Evolutionary conservation across 2,797 vertebrate species (phyloP).

Genomic region (Pteronotus mesoamericanus): DNA sequence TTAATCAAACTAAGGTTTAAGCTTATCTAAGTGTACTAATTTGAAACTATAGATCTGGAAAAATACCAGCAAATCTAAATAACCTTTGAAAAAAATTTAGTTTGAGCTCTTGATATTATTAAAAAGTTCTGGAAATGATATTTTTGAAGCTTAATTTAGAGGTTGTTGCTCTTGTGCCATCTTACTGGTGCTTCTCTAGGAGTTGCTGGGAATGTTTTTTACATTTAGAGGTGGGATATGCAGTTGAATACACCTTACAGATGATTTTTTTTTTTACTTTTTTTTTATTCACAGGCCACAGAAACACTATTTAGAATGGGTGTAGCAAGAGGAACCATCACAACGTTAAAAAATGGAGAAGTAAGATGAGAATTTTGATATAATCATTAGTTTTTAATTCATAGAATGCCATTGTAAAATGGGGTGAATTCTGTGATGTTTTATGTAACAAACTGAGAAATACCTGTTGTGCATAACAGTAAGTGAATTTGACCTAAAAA

Average conservation of each 20-base stretch:
- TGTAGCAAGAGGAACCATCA: conserved; percentile 85
- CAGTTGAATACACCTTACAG: background rate
- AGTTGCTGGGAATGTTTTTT: background rate
- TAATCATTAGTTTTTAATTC: conserved; percentile 32
- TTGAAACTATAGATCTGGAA: background rate
- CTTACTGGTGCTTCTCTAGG: background rate
- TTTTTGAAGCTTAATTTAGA: conserved; percentile 8
- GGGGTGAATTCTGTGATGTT: background rate
- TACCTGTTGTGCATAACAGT: background rate
- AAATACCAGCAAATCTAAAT: background rate
- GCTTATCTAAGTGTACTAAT: background rate
- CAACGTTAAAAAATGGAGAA: conserved; percentile 86
- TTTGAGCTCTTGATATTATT: background rate
- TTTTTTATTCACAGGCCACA: conserved; percentile 81
- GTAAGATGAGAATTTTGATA: conserved; percentile 78
- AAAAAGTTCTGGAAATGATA: background rate
- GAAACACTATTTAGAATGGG: conserved; percentile 88
- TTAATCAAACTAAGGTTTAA: background rate
- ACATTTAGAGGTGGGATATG: background rate
- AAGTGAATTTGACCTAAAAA: background rate
- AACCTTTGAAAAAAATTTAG: background rate
- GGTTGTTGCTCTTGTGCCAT: background rate
- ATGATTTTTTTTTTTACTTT: background rate
- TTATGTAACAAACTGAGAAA: conserved; percentile 27
- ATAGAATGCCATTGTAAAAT: background rate